phyloP scores from a whole-genome alignment of 2,113 vertebrate genomes.

The zebrafish (Danio rerio) region DNA sequence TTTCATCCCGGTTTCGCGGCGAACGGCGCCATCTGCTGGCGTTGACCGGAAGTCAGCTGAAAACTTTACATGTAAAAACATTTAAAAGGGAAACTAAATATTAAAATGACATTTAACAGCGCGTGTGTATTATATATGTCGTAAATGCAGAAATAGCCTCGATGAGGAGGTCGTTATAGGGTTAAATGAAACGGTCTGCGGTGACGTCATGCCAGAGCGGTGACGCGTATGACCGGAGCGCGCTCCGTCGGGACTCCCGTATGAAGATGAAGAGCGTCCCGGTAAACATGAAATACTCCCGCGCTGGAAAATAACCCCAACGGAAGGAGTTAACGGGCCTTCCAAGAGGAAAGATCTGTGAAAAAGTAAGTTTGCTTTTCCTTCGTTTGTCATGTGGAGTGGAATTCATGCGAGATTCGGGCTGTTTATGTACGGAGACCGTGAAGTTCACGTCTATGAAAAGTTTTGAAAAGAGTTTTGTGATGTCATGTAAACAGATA shows the following conservation, averaged over 20 bases:
- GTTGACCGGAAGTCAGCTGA: neutral
- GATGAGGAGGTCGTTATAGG: neutral
- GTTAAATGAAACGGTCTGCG: neutral
- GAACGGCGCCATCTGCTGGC: slow-evolving; percentile 10
- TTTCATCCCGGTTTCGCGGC: neutral
- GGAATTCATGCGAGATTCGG: neutral
- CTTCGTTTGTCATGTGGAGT: neutral
- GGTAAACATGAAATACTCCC: neutral
- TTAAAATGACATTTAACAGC: neutral
- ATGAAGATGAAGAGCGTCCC: slow-evolving; percentile 14
- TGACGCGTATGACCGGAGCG: neutral
- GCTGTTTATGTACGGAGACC: neutral
- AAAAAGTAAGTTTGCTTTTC: neutral
- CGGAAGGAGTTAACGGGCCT: neutral
- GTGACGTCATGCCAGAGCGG: neutral
- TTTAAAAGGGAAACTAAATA: too few species aligned
- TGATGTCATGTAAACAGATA: too few species aligned
- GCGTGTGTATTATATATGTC: neutral
- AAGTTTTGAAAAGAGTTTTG: neutral
- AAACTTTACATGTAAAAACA: neutral
- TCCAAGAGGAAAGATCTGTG: too few species aligned
- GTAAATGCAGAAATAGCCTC: neutral
- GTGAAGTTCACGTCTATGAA: neutral
- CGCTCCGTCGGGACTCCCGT: slow-evolving; percentile 8
- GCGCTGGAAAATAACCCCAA: neutral